Evolutionary conservation across 1,140 invertebrate species (phyloP), one percentile per base, ranked within the genome.

Genomic region (Drosophila chauvacae): DNA sequence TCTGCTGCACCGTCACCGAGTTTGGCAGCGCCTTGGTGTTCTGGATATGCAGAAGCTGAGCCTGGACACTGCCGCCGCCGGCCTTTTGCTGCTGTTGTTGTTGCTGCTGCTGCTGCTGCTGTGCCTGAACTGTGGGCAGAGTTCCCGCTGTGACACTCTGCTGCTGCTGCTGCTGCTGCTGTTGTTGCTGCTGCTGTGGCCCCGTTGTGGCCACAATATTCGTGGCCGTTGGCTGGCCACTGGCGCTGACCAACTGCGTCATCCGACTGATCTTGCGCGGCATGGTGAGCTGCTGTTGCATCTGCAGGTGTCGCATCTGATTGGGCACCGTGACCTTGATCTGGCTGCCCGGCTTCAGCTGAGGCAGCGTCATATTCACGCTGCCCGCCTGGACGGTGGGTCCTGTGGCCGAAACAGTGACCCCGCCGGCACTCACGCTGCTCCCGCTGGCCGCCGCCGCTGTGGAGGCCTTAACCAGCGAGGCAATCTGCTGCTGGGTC

Each of bases 1-100:
- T 94, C 79, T 97, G 96, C 79, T 97, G 96, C 51, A 97, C 94
- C 0, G 95, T 96, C 91, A 96, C 94, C 3, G 95, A 94, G 3
- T 94, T 93, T 1, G 94, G 93, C 39, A 96, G 44, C 16, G 94
- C 93, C 90, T 96, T 96, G 2, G 87, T 88, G 63, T 92, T 93
- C 28, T 93, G 92, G 50, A 93, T 92, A 23, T 92, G 91, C 26
- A 93, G 53, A 48, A 92, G 57, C 60, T 93, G 92, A 0, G 92
- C 91, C 50, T 91, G 91, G 7, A 91, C 79, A 42, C 91, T 81
- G 50, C 74, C 86, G 0, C 73, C 73, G 3, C 72, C 78, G 0
- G 58, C 42, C 10, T 47, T 39, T 62, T 85, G 73, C 41, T 83
- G 83, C n/a, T 78, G 80, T 13, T 83, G 81, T 4, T 53, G 51